phyloP scores from a whole-genome alignment of 1,140 invertebrate genomes.

The Lordiphosa mommai region DNA sequence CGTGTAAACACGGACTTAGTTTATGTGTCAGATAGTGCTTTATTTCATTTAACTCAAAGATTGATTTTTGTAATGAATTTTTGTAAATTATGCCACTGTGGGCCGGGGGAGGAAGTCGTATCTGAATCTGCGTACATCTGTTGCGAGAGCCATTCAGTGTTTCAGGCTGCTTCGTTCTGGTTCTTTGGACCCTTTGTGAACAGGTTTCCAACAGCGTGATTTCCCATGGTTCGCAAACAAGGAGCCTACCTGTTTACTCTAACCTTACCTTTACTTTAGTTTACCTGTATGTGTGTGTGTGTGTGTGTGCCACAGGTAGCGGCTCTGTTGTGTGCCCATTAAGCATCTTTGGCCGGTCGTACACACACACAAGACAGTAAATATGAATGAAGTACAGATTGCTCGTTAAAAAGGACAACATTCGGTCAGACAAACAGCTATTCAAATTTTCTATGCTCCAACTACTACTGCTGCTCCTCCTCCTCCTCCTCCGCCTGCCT shows the following conservation, averaged over 20 bases:
- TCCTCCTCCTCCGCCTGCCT: slow-evolving; percentile 2
- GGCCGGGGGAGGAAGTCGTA: slow-evolving; percentile 35
- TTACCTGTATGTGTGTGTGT: slow-evolving; percentile 12
- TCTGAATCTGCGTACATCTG: slow-evolving; percentile 48
- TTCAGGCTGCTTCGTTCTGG: slow-evolving; percentile 25
- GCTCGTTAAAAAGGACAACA: slow-evolving; percentile 50
- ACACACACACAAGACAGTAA: too few species aligned
- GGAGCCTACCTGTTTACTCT: slow-evolving; percentile 51
- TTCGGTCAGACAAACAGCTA: slow-evolving; percentile 25
- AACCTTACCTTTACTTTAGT: slow-evolving; percentile 46
- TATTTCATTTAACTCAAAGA: too few species aligned
- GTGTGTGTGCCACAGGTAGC: slow-evolving; percentile 21
- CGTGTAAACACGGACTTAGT: too few species aligned
- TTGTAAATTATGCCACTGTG: too few species aligned
- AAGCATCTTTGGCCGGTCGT: slow-evolving; percentile 52
- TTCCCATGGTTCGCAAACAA: slow-evolving; percentile 70
- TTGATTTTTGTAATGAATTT: too few species aligned
- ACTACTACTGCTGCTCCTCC: slow-evolving; percentile 2
- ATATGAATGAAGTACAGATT: slow-evolving; percentile 77
- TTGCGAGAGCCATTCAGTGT: slow-evolving; percentile 10
- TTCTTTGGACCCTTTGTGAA: slow-evolving; percentile 53
- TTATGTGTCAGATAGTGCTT: too few species aligned
- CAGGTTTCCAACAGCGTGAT: slow-evolving; percentile 65
- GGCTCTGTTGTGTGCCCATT: slow-evolving; percentile 42
- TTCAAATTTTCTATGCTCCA: slow-evolving; percentile 37